Evolutionary conservation across 2,888 invertebrate genomes (phyloP).

Genomic region (Hypselothyrea guttata): DNA sequence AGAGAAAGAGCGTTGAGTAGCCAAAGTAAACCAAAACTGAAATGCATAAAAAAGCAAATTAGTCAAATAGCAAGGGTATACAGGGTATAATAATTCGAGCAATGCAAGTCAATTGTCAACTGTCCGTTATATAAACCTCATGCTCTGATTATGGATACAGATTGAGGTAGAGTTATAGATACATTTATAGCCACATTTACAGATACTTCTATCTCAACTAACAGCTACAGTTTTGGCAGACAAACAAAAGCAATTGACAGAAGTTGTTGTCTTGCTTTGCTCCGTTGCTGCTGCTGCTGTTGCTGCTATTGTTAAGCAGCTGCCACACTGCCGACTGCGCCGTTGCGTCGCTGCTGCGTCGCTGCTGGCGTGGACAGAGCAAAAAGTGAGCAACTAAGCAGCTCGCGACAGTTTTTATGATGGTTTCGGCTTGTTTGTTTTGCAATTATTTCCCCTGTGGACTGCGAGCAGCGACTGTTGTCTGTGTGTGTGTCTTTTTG

Average conservation of each 20-base stretch:
- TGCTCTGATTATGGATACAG: constrained; percentile 4
- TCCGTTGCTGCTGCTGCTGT: constrained; percentile 12
- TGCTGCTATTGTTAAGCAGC: constrained; percentile 25
- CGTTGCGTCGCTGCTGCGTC: constrained; percentile 29
- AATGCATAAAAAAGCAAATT: constrained; percentile 47
- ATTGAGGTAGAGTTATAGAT: no score
- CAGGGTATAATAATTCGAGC: constrained; percentile 32
- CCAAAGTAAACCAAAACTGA: constrained; percentile 29
- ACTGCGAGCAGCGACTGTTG: constrained; percentile 23
- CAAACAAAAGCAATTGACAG: constrained; percentile 56
- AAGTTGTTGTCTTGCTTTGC: no score
- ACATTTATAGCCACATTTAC: no score
- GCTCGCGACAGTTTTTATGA: constrained; percentile 51
- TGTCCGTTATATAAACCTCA: constrained; percentile 26
- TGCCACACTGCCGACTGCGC: constrained; percentile 8
- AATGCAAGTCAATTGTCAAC: constrained; percentile 15
- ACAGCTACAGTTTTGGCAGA: constrained; percentile 51
- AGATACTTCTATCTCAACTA: neutral
- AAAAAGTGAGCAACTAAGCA: constrained; percentile 37
- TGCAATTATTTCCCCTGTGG: constrained; percentile 71
- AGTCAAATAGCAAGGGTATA: constrained; percentile 41
- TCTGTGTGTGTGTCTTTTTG: constrained; percentile 15
- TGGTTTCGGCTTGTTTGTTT: constrained; percentile 47
- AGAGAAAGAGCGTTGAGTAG: neutral
- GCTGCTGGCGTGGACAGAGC: constrained; percentile 32